A percentile compares a stretch with the other conserved stretches of the same genome.
These are phyloP conservation scores for Oophaga sylvatica DNA, from an alignment of 2,797 vertebrate genomes.

Conservation along the genomic window DNA sequence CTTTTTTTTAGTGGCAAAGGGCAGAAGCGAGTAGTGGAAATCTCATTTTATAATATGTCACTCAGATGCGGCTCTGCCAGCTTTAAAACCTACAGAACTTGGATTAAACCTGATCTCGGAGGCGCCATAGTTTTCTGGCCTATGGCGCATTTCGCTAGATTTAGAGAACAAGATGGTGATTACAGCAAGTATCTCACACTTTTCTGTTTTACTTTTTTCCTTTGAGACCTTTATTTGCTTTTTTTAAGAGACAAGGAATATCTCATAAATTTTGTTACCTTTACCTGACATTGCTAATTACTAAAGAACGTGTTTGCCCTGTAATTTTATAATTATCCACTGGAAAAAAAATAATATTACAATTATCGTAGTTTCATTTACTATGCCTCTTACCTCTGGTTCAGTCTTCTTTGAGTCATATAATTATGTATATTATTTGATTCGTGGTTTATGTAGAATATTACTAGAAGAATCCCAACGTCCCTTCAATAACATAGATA, in stretches of 20 bases:
- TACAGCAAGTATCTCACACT: conserved; percentile 26
- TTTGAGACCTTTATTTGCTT: neutral
- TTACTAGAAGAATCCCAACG: neutral
- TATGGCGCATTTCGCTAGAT: conserved; percentile 23
- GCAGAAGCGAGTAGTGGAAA: conserved; percentile 24
- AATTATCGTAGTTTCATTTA: neutral
- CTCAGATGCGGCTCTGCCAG: conserved; percentile 30
- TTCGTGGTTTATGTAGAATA: neutral
- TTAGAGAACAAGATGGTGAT: conserved; percentile 27
- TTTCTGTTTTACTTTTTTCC: neutral
- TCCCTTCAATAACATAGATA: neutral
- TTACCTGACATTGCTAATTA: conserved; percentile 4
- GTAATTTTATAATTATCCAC: conserved; percentile 9
- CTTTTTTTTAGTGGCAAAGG: conserved; percentile 49
- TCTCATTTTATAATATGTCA: conserved; percentile 48
- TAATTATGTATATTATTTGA: neutral
- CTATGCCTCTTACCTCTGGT: neutral
- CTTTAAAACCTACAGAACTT: conserved; percentile 26
- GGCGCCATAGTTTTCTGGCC: conserved; percentile 46
- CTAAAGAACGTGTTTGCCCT: neutral
- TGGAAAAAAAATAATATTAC: neutral
- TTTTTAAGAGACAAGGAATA: neutral
- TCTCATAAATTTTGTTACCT: neutral
- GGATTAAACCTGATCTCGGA: conserved; percentile 57
- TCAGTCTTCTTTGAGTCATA: neutral